Percentiles rank a stretch among this genome's conserved stretches.
These are phyloP conservation scores for Amblyornis subalaris DNA, from an alignment of 2,113 vertebrate species.

Conservation along the genomic window DNA sequence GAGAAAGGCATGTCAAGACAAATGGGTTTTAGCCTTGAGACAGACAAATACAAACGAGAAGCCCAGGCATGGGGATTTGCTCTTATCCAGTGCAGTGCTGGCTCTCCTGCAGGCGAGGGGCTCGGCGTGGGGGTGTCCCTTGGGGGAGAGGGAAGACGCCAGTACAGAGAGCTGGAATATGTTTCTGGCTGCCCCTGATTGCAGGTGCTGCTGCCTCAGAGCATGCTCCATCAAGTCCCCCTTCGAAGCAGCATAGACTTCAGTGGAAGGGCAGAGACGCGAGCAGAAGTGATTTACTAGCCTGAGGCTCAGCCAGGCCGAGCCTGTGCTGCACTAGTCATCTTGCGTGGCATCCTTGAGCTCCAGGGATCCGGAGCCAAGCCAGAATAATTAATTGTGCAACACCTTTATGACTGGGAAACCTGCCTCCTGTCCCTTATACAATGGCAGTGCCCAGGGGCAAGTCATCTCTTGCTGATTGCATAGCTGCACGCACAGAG, in stretches of 20 bases:
- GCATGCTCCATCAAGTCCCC: neutral
- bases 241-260: neutral
- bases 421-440: neutral
- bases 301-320: neutral
- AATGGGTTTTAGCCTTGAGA: neutral
- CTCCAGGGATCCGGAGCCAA: neutral
- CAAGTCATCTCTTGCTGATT: neutral
- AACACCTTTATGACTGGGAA: slow-evolving; percentile 37
- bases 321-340: neutral
- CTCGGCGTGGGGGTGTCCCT: fast-evolving
- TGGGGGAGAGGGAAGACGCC: neutral
- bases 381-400: slow-evolving; percentile 47
- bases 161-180: neutral
- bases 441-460: neutral
- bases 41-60: neutral
- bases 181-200: neutral
- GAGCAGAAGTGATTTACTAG: slow-evolving; percentile 22
- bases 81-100: neutral
- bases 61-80: fast-evolving
- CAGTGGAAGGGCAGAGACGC: fast-evolving
- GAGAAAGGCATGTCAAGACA: neutral
- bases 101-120: neutral
- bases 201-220: neutral
- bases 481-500: fast-evolving
- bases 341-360: slow-evolving; percentile 10